Conservation (phyloP, 2,113 vertebrate genomes). For the Pterocles orientalis region DNA sequence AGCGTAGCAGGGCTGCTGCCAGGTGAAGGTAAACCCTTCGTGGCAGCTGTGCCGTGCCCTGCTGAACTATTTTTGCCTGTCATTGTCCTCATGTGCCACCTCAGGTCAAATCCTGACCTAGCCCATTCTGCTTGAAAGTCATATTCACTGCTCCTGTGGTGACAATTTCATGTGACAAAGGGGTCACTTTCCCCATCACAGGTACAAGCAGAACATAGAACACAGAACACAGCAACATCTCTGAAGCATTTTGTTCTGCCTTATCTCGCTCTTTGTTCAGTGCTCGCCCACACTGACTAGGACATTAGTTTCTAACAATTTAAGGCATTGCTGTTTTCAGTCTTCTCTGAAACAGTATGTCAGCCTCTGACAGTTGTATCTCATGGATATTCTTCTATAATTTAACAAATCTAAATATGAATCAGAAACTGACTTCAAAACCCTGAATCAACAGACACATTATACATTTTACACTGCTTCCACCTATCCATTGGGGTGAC, state of each 20-base stretch:
- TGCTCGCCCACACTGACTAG: neutral
- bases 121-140: neutral
- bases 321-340: neutral
- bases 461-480: neutral
- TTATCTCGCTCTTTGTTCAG: neutral
- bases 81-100: neutral
- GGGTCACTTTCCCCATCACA: neutral
- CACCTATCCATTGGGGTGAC: neutral
- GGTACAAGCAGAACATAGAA: neutral
- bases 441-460: neutral
- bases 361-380: neutral
- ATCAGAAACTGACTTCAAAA: neutral
- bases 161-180: neutral
- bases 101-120: neutral
- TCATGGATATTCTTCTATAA: neutral
- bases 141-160: neutral
- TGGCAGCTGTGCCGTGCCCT: accelerated
- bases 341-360: neutral
- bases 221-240: neutral
- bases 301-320: neutral
- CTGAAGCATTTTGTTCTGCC: neutral
- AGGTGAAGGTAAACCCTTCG: neutral
- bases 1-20: neutral
- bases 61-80: neutral
- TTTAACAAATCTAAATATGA: neutral